phyloP scores from a whole-genome alignment of 2,113 vertebrate species.

The Ictalurus furcatus region DNA sequence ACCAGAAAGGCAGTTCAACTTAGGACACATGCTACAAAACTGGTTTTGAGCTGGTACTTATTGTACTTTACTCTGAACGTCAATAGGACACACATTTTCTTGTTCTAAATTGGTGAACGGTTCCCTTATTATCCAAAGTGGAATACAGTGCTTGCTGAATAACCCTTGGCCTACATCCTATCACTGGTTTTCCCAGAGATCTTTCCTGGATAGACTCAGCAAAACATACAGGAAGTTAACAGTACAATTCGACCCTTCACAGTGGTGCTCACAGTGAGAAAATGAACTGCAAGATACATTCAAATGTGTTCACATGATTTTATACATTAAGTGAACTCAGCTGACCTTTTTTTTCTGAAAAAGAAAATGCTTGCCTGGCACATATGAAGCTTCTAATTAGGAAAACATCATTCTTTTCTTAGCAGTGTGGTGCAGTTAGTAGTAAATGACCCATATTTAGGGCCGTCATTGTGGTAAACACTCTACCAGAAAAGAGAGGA shows the following conservation, averaged over 20 bases:
- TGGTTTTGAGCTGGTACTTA: not conserved
- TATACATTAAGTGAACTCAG: not conserved
- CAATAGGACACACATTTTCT: not conserved
- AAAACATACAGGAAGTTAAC: not conserved
- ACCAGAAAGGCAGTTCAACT: constrained; percentile 35
- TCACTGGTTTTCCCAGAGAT: not conserved
- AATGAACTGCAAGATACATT: not conserved
- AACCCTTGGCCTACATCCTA: not conserved
- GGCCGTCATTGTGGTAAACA: constrained; percentile 25
- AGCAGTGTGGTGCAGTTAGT: constrained; percentile 23
- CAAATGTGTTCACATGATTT: not conserved
- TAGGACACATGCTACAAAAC: constrained; percentile 7
- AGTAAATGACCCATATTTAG: constrained; percentile 37
- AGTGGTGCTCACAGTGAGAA: not conserved
- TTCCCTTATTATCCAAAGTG: not conserved
- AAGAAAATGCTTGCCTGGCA: not conserved
- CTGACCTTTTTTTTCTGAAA: not conserved
- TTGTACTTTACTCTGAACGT: not conserved
- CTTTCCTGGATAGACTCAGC: not conserved
- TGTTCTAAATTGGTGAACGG: not conserved
- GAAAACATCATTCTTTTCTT: constrained; percentile 28
- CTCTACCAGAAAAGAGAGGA: constrained; percentile 22
- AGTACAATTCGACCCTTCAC: not conserved
- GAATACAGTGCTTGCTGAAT: no score
- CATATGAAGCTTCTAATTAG: constrained; percentile 37